phyloP scores from a whole-genome alignment of 2,113 vertebrate genomes.

The Silurus meridionalis region DNA sequence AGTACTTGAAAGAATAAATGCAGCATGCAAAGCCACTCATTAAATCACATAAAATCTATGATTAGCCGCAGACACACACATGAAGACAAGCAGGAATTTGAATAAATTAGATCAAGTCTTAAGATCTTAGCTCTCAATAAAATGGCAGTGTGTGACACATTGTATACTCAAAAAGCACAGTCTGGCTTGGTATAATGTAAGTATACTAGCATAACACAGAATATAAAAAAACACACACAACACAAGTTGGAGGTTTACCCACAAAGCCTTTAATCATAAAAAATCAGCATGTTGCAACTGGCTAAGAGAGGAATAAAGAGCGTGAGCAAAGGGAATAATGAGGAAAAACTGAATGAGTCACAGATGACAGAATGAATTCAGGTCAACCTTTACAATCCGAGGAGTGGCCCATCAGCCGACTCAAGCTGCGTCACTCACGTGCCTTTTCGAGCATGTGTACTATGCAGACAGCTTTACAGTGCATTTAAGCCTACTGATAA shows the following conservation, averaged over 20 bases:
- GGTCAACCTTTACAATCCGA: neutral
- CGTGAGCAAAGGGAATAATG: too few relatives aligned
- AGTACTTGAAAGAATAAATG: neutral
- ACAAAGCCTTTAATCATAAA: slow-evolving; percentile 31
- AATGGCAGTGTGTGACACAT: neutral
- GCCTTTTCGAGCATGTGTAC: neutral
- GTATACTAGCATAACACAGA: neutral
- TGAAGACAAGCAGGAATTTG: neutral
- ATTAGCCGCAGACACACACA: neutral
- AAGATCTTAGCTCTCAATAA: neutral
- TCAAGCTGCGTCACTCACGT: neutral
- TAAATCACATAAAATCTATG: neutral
- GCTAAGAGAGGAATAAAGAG: slow-evolving; percentile 1
- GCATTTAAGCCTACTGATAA: neutral
- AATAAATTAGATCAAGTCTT: neutral
- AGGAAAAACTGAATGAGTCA: slow-evolving; percentile 2
- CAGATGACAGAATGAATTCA: neutral
- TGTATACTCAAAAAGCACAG: slow-evolving; percentile 11
- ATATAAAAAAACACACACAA: neutral
- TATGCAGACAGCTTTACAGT: neutral
- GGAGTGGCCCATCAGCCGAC: neutral
- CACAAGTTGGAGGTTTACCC: neutral
- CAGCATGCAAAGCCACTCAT: neutral
- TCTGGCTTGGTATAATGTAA: neutral
- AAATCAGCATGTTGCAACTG: neutral